Conservation (phyloP, 1,140 invertebrate species). For the Nylanderia fulva region DNA sequence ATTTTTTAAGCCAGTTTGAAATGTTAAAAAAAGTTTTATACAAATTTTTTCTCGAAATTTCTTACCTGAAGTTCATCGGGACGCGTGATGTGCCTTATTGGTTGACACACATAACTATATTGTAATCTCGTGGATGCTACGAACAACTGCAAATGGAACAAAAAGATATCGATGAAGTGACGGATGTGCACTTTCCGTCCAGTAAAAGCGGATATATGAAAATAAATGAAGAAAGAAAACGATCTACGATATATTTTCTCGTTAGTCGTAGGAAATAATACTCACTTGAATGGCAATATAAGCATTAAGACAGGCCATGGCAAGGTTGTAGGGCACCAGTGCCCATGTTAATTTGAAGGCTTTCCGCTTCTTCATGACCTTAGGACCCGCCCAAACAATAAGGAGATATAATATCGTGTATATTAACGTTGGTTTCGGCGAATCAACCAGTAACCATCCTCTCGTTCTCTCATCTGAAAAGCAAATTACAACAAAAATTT, state of each 20-base stretch:
- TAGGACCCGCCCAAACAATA: slow-evolving; percentile 93
- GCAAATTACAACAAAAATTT: neutral
- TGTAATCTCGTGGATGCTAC: slow-evolving; percentile 91
- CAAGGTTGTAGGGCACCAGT: slow-evolving; percentile 94
- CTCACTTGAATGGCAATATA: slow-evolving; percentile 93
- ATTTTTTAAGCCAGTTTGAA: neutral
- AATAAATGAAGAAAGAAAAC: neutral
- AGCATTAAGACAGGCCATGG: slow-evolving; percentile 93
- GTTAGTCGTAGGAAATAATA: neutral
- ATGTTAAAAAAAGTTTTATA: neutral
- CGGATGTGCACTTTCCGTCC: slow-evolving; percentile 5
- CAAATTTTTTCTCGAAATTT: neutral
- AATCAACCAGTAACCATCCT: slow-evolving; percentile 95
- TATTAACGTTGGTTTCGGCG: slow-evolving; percentile 91
- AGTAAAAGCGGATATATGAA: slow-evolving; percentile 14
- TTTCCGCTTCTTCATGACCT: slow-evolving; percentile 93
- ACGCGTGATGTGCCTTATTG: slow-evolving; percentile 92
- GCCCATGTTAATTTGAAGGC: slow-evolving; percentile 92
- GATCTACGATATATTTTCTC: slow-evolving; percentile 32
- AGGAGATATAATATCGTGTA: slow-evolving; percentile 92
- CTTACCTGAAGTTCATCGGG: slow-evolving; percentile 93
- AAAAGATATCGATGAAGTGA: slow-evolving; percentile 3
- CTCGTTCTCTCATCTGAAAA: slow-evolving; percentile 92
- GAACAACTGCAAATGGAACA: slow-evolving; percentile 88
- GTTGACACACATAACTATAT: slow-evolving; percentile 96